Conservation (phyloP, 2,888 invertebrate species). For the Drosophila tanythrix region DNA sequence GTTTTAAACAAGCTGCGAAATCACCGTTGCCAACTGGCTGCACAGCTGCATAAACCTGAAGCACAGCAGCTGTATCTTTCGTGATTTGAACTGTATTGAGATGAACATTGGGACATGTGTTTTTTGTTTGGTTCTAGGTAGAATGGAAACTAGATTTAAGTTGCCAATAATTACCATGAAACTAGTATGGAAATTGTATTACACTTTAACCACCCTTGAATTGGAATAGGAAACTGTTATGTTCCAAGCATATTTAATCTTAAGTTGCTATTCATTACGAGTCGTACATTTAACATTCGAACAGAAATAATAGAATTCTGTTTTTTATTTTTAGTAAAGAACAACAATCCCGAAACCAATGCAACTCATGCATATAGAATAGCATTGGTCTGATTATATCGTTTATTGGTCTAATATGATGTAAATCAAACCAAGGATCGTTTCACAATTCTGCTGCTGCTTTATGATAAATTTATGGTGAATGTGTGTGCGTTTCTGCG, state of each 20-base stretch:
- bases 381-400: too few relatives aligned
- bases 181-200: background rate
- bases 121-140: background rate
- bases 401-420: background rate
- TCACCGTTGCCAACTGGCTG: slow-evolving; percentile 35
- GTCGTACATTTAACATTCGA: background rate
- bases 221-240: background rate
- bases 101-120: background rate
- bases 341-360: background rate
- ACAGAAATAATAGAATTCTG: background rate
- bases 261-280: background rate
- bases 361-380: background rate
- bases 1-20: slow-evolving; percentile 9
- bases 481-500: background rate
- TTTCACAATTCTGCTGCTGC: slow-evolving; percentile 10
- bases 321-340: background rate
- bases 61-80: slow-evolving; percentile 12
- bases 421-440: slow-evolving; percentile 6
- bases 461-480: slow-evolving; percentile 19
- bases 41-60: slow-evolving; percentile 46
- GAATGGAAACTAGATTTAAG: background rate
- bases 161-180: background rate
- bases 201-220: background rate
- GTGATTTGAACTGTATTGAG: background rate
- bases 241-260: background rate